Evolutionary conservation across 1,140 invertebrate species (phyloP), one percentile per base, ranked within the genome.

Genomic region (Brachionus paranguensis): DNA sequence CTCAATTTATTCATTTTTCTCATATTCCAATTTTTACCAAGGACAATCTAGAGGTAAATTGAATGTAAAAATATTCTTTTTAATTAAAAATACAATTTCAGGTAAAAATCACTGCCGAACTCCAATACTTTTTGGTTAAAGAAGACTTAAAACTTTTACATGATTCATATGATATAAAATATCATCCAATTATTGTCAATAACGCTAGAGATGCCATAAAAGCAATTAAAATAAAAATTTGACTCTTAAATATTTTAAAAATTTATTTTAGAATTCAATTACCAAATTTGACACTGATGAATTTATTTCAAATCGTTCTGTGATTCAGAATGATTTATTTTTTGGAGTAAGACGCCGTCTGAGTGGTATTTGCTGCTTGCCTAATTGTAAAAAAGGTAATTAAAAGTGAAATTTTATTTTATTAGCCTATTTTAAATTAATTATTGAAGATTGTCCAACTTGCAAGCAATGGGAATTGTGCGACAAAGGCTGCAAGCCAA

Each of bases 141-240:
- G 85, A 87, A 24, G 86, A 88, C 37, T 64, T 88, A 7, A 65
- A 84, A 0, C 64, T 85, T 7, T 78, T 88, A 10, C 88, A 88
- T 78, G 78, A 86, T 27, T 78, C 85, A 10, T 88, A 87, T 83
- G 87, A 88, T 74, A 14, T 87, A 1, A 85, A 86, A 83, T 88
- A 88, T 84, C 72, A 87, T 43, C 84, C 86, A 12, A 85, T 87
- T 3, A 85, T 88, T 37, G 78, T 84, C 27, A 85, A 84, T 27
- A 87, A 86, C 74, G 88, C 86, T 8, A 76, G 86, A 68, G 87
- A 88, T 85, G 88, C 87, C 0, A 24, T 88, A 3, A 88, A 88
- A 85, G 87, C 87, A 41, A 76, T 8, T 50, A 70, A 45, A 14
- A 64, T 7, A 41, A 85, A 17, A 74, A 45, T 37, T 45, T 68